phyloP scores from a whole-genome alignment of 1,140 invertebrate genomes.

The Cheumatopsyche charites region DNA sequence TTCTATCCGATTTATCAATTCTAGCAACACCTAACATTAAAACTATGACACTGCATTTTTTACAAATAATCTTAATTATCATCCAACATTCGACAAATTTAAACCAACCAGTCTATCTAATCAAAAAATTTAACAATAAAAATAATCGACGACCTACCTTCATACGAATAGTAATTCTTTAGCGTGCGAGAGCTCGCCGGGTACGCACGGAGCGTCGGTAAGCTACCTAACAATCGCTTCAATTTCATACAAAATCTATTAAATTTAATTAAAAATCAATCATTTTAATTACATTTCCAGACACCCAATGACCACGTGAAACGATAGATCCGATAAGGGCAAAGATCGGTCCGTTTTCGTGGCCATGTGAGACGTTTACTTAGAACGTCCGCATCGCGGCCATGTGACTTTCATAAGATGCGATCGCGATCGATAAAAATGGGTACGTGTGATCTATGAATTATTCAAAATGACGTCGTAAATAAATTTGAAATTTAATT shows the following conservation, averaged over 20 bases:
- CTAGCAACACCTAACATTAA: too few species aligned
- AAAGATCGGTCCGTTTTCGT: constrained; percentile 2
- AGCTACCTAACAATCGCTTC: neutral
- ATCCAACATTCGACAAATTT: neutral
- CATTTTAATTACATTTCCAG: neutral
- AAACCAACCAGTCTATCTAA: neutral
- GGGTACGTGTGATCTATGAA: too few species aligned
- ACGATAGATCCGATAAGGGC: constrained; percentile 1
- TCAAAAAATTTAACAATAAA: neutral
- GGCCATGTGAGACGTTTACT: neutral
- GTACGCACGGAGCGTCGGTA: constrained; percentile 17
- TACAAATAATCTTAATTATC: too few species aligned
- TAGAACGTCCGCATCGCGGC: neutral
- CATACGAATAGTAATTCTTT: neutral
- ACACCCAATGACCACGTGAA: neutral
- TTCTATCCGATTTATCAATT: too few species aligned
- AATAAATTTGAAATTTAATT: too few species aligned
- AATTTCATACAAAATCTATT: neutral
- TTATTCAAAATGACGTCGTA: too few species aligned
- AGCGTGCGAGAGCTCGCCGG: neutral
- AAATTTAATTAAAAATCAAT: neutral
- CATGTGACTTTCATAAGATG: neutral
- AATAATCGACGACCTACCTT: neutral
- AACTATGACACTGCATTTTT: too few species aligned
- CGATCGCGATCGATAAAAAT: neutral